A percentile compares a stretch with the other conserved stretches of the same genome.
These are phyloP conservation scores for Lucinisca nassula DNA, from an alignment of 2,888 invertebrate species.

Conservation along the genomic window DNA sequence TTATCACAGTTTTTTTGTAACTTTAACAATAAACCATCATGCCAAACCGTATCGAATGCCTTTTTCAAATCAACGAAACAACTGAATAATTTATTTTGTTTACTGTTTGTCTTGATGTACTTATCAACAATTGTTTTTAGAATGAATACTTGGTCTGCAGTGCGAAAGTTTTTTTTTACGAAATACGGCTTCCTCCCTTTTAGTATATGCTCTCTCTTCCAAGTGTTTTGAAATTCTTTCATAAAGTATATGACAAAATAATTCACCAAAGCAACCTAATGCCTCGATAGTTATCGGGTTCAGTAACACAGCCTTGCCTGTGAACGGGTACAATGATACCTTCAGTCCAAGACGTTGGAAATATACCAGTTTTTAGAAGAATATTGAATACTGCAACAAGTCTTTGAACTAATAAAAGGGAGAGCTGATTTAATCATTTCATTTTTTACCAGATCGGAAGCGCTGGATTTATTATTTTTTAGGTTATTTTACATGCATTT, in stretches of 20 bases:
- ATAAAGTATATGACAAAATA: neutral
- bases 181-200: neutral
- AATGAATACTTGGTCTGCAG: neutral
- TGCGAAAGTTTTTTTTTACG: neutral
- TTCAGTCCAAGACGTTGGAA: no score
- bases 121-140: neutral
- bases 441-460: no score
- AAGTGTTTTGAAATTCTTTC: neutral
- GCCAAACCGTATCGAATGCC: neutral
- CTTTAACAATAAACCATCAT: neutral
- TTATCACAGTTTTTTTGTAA: neutral
- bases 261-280: neutral
- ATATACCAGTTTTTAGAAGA: no score
- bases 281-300: neutral
- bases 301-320: neutral
- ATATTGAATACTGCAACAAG: no score
- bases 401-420: no score
- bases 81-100: neutral
- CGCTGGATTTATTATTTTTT: no score
- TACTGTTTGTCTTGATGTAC: no score
- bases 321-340: neutral
- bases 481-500: no score
- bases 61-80: neutral
- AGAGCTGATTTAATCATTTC: no score
- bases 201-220: neutral